Conservation (phyloP, 2,888 invertebrate species). For the Globia sparganii region DNA sequence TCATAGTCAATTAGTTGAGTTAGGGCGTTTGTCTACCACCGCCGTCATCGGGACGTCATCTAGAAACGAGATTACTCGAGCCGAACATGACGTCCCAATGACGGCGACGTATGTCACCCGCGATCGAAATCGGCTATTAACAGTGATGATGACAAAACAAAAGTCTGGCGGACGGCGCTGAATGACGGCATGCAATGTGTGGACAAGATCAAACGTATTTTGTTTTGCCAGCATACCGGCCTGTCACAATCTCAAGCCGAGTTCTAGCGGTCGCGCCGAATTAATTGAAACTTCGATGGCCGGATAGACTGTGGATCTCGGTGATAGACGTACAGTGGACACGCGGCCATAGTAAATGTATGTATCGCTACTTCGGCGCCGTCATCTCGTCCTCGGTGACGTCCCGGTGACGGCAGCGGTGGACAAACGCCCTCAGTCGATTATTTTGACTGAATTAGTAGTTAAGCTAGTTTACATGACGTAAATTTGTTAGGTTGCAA, state of each 20-base stretch:
- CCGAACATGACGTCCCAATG: no score
- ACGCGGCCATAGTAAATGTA: not conserved
- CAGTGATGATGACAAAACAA: not conserved
- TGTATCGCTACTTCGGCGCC: not conserved
- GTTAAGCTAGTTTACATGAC: constrained; percentile 23
- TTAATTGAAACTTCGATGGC: not conserved
- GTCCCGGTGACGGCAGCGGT: not conserved
- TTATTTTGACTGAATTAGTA: constrained; percentile 4
- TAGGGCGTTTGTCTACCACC: not conserved
- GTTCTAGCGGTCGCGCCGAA: no score
- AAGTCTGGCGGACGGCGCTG: not conserved
- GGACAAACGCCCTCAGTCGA: not conserved
- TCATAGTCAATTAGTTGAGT: constrained; percentile 47
- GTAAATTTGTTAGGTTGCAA: constrained; percentile 25
- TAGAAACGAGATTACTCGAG: not conserved
- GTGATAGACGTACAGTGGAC: not conserved
- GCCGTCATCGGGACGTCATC: not conserved
- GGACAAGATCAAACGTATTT: not conserved
- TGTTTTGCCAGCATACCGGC: no score
- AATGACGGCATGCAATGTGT: no score
- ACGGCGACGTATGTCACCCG: no score
- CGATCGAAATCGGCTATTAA: not conserved
- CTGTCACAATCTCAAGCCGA: no score
- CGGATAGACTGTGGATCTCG: no score
- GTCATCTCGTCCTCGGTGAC: not conserved